These are phyloP conservation scores for Scarus forsteni DNA, from an alignment of 2,797 vertebrate genomes.

Conservation along the genomic window DNA sequence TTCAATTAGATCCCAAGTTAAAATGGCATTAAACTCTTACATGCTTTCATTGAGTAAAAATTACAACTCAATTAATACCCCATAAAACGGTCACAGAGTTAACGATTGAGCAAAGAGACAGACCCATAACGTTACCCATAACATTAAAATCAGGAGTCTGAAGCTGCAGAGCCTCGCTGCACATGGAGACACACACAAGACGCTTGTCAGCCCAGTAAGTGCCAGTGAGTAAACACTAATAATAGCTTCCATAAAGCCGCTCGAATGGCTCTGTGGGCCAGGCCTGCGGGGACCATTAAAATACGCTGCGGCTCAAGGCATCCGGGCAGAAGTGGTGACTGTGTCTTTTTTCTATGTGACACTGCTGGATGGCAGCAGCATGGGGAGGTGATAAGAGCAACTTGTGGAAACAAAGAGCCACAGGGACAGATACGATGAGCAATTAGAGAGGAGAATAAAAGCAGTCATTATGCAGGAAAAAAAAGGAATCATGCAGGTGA, in stretches of 20 bases:
- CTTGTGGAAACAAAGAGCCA: conserved; percentile 65
- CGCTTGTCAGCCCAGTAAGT: conserved; percentile 72
- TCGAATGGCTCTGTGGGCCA: conserved; percentile 74
- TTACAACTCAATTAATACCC: conserved; percentile 86
- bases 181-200: conserved; percentile 68
- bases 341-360: conserved; percentile 37
- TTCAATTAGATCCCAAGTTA: conserved; percentile 80
- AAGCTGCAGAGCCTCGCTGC: conserved; percentile 68
- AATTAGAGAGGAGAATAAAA: conserved; percentile 74
- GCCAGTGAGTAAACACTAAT: conserved; percentile 84
- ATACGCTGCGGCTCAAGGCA: conserved; percentile 67
- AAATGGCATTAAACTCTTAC: conserved; percentile 78
- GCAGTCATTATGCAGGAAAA: conserved; percentile 55
- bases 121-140: conserved; percentile 78
- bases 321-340: conserved; percentile 50
- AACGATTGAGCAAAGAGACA: conserved; percentile 80
- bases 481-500: conserved; percentile 46
- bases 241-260: conserved; percentile 82
- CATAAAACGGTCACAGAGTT: conserved; percentile 83
- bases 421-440: conserved; percentile 75
- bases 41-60: conserved; percentile 81
- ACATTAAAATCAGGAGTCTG: conserved; percentile 77
- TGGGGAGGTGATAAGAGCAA: conserved; percentile 63
- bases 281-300: conserved; percentile 78
- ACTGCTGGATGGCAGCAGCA: conserved; percentile 59